Evolutionary conservation across 2,888 invertebrate species (phyloP).

Genomic region (Xanthia icteritia): DNA sequence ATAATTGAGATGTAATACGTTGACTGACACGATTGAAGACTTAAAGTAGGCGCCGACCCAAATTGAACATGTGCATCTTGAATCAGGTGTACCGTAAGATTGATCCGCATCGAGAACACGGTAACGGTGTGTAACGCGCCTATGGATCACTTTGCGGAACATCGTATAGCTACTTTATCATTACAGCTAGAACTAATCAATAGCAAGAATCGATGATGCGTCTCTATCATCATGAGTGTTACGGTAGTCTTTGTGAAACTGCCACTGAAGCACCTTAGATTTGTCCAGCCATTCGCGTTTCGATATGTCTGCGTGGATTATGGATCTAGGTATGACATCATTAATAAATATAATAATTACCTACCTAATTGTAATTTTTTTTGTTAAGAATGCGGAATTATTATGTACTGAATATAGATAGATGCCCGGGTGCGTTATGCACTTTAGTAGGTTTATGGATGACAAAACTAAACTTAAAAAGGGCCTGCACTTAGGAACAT

Average conservation of each 20-base stretch:
- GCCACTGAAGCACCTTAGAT: background rate
- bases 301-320: background rate
- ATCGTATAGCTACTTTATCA: constrained; percentile 54
- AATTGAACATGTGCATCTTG: constrained; percentile 77
- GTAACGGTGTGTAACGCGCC: constrained; percentile 80
- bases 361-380: background rate
- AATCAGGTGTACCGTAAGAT: constrained; percentile 82
- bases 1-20: constrained; percentile 50
- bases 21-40: constrained; percentile 54
- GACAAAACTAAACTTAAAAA: background rate
- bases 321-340: background rate
- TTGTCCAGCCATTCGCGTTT: background rate
- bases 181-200: constrained; percentile 50
- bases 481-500: background rate
- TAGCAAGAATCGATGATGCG: constrained; percentile 31
- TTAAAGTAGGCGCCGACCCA: constrained; percentile 71
- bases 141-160: constrained; percentile 71
- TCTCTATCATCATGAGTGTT: constrained; percentile 26
- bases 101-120: constrained; percentile 80
- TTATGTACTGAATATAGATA: no score
- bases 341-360: constrained; percentile 9
- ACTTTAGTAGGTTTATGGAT: background rate
- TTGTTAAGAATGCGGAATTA: background rate
- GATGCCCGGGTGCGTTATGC: background rate
- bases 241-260: constrained; percentile 17